Conservation (phyloP, 2,888 invertebrate species). For the Cataglyphis rosenhaueri region DNA sequence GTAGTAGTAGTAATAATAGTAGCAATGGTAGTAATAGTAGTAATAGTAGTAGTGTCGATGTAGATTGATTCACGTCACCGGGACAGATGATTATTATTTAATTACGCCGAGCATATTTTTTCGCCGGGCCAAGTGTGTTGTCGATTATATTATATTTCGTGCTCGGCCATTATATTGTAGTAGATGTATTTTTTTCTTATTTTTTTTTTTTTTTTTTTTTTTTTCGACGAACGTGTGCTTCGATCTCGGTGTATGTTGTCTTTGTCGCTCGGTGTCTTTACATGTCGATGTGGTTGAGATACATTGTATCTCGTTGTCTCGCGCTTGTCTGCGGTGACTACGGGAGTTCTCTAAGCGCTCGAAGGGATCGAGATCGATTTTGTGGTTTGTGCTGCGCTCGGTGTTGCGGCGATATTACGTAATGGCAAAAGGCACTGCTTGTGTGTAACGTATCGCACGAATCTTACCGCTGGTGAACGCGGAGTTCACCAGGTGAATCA, state of each 20-base stretch:
- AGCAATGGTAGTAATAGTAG: conserved; percentile 23
- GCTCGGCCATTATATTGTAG: conserved; percentile 31
- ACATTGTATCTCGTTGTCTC: conserved; percentile 39
- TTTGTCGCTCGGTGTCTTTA: conserved; percentile 38
- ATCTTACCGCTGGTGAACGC: conserved; percentile 5
- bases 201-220: not conserved
- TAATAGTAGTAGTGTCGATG: conserved; percentile 60
- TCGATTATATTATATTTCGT: conserved; percentile 26
- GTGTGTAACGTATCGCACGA: conserved; percentile 38
- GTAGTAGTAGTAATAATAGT: conserved; percentile 41
- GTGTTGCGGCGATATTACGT: conserved; percentile 30
- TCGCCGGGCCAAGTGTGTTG: conserved; percentile 41
- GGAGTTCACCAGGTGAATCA: conserved; percentile 26
- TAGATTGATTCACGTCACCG: conserved; percentile 49
- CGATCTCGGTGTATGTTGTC: conserved; percentile 47
- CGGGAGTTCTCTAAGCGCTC: conserved; percentile 53
- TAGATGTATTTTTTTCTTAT: not conserved
- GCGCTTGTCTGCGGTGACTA: conserved; percentile 58
- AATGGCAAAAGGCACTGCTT: conserved; percentile 40
- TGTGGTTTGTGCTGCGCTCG: conserved; percentile 48
- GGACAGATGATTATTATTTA: conserved; percentile 28
- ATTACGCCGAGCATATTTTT: conserved; percentile 18
- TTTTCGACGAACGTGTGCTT: conserved; percentile 30
- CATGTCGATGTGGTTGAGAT: conserved; percentile 53
- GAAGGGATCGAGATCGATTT: conserved; percentile 44